phyloP scores from a whole-genome alignment of 2,888 invertebrate species.

The Ophioninae sp. region DNA sequence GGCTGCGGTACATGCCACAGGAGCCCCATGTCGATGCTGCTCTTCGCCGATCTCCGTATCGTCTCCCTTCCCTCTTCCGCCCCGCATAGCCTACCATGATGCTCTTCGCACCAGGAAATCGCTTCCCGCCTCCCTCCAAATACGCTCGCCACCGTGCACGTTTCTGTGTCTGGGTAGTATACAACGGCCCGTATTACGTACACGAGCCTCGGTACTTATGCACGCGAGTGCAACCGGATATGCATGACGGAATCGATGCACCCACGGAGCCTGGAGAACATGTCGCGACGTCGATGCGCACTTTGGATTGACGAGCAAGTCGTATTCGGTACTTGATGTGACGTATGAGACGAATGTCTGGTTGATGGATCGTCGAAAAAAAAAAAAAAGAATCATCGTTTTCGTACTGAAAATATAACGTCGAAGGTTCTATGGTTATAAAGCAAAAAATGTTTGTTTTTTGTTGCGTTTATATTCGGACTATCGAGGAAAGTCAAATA shows the following conservation, averaged over 20 bases:
- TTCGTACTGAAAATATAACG: too few relatives aligned
- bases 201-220: neutral
- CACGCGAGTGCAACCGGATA: constrained; percentile 42
- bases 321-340: neutral
- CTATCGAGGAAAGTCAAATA: too few relatives aligned
- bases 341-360: neutral
- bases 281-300: constrained; percentile 17
- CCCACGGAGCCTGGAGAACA: constrained; percentile 28
- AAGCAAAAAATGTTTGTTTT: neutral
- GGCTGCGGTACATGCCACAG: constrained; percentile 5
- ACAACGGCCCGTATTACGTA: neutral
- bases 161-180: neutral
- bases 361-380: too few relatives aligned
- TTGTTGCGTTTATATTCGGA: too few relatives aligned
- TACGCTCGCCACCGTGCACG: neutral
- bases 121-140: neutral
- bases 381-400: too few relatives aligned
- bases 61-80: neutral
- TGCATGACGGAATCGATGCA: constrained; percentile 37
- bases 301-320: constrained; percentile 13
- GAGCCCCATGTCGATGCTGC: neutral
- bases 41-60: constrained; percentile 29
- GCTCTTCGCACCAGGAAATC: neutral
- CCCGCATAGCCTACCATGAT: neutral
- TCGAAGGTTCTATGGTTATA: neutral